Conservation (phyloP, 2,888 invertebrate species). For the Drosophila melanosoma region DNA sequence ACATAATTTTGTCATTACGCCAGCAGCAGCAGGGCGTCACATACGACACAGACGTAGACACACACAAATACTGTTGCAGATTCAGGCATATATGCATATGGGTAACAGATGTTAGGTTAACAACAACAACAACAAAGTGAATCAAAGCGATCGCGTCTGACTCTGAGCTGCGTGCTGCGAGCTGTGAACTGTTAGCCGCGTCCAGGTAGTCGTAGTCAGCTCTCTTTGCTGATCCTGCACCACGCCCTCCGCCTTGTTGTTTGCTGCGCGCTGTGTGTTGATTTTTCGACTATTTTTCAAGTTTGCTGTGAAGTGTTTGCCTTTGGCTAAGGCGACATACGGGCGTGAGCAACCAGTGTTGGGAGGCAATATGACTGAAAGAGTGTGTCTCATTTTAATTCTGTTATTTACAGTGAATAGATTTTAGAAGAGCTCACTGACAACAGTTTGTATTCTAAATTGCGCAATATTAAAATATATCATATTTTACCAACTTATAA, state of each 20-base stretch:
- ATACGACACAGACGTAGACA: constrained; percentile 12
- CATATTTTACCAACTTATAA: neutral
- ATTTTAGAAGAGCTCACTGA: neutral
- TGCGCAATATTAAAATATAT: neutral
- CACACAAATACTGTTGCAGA: constrained; percentile 3
- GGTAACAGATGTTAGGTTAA: constrained; percentile 74
- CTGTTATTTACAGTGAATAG: constrained; percentile 3
- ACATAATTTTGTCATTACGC: constrained; percentile 79
- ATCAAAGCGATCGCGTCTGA: constrained; percentile 22
- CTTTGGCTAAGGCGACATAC: neutral
- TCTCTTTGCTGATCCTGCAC: constrained; percentile 35
- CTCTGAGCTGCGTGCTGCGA: constrained; percentile 27
- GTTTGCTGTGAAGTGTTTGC: constrained; percentile 25
- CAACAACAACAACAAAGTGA: constrained; percentile 40
- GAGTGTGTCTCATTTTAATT: constrained; percentile 9
- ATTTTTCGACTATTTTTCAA: constrained; percentile 29
- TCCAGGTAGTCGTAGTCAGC: constrained; percentile 40
- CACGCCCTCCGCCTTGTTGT: constrained; percentile 20
- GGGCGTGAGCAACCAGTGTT: constrained; percentile 21
- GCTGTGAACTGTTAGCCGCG: neutral
- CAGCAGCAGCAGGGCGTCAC: constrained; percentile 35
- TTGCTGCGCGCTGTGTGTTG: constrained; percentile 24
- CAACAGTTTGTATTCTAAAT: neutral
- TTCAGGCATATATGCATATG: constrained; percentile 60
- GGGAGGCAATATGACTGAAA: neutral